Evolutionary conservation across 1,140 invertebrate species (phyloP).

Genomic region (Drosophila pandora): DNA sequence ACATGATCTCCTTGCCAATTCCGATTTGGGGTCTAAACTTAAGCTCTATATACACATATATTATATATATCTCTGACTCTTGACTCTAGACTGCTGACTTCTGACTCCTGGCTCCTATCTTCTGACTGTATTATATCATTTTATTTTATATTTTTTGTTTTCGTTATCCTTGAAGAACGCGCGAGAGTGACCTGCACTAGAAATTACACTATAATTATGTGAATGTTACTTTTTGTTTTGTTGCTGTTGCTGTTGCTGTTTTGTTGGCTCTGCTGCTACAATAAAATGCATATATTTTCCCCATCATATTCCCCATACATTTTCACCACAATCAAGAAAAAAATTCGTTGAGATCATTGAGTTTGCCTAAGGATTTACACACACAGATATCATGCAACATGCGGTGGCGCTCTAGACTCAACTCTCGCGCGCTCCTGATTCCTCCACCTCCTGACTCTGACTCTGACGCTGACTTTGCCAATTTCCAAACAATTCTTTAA

Average conservation of each 20-base stretch:
- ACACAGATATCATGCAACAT: constrained; percentile 57
- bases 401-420: constrained; percentile 33
- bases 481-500: constrained; percentile 33
- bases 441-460: neutral
- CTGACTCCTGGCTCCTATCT: constrained; percentile 27
- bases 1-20: constrained; percentile 2
- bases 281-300: constrained; percentile 62
- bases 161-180: constrained; percentile 40
- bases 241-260: constrained; percentile 1
- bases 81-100: constrained; percentile 50
- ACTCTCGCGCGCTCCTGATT: constrained; percentile 51
- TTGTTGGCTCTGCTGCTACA: constrained; percentile 48
- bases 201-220: constrained; percentile 74
- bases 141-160: neutral
- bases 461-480: constrained; percentile 9
- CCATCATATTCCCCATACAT: constrained; percentile 24
- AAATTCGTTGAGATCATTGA: constrained; percentile 80
- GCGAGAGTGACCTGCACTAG: constrained; percentile 64
- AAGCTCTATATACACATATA: constrained; percentile 1
- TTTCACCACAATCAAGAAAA: constrained; percentile 69
- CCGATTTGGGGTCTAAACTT: constrained; percentile 1
- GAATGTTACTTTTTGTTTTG: constrained; percentile 45
- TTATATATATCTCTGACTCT: neutral
- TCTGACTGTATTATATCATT: constrained; percentile 12
- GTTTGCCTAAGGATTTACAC: constrained; percentile 72